phyloP scores from a whole-genome alignment of 2,797 vertebrate genomes.

The Rhynchotus rufescens region DNA sequence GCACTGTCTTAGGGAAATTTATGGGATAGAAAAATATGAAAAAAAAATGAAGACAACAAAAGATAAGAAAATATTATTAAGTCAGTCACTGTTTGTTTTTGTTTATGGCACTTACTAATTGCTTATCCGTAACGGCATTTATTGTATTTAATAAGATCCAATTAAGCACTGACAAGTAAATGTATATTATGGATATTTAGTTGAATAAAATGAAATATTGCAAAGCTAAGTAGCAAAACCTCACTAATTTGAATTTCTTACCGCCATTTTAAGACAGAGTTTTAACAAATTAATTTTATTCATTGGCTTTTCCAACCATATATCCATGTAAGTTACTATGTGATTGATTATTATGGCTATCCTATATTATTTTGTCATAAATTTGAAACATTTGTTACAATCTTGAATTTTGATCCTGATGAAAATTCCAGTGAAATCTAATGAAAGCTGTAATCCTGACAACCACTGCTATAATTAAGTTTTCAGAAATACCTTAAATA shows the following conservation, averaged over 20 bases:
- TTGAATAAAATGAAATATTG: background rate
- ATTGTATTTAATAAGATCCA: background rate
- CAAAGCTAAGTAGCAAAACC: background rate
- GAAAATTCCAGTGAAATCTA: background rate
- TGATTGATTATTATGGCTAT: background rate
- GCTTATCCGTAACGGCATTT: fast-evolving
- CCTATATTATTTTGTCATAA: background rate
- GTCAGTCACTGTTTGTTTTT: background rate
- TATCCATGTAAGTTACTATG: background rate
- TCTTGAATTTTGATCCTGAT: background rate
- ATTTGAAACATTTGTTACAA: background rate
- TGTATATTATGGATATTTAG: background rate
- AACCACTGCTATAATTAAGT: background rate
- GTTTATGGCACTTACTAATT: background rate
- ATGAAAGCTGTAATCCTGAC: background rate
- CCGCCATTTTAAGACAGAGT: background rate
- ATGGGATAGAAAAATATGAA: background rate
- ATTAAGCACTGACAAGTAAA: background rate
- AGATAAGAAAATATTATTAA: background rate
- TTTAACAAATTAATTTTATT: background rate
- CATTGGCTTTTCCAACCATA: background rate
- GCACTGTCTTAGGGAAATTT: background rate
- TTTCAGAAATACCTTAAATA: background rate
- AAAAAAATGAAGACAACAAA: background rate
- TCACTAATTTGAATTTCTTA: background rate